Evolutionary conservation across 2,888 invertebrate species (phyloP), one percentile per base, ranked within the genome.

Genomic region (Vannuccia rotundouncinata): DNA sequence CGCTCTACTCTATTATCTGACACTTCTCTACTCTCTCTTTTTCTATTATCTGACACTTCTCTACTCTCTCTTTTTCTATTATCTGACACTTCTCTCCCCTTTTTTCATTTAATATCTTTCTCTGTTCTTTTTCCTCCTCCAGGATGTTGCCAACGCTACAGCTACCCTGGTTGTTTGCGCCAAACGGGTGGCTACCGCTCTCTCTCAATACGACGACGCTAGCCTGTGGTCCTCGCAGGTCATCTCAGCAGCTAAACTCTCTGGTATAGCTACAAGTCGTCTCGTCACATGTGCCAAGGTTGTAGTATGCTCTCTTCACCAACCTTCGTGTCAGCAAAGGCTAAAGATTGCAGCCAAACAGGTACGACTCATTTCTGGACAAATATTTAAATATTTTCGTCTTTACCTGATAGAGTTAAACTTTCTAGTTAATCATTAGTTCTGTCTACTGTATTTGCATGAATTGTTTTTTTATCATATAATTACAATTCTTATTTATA

Each of bases 201-300:
- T 93, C 83, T 17, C 45, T 22, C 25, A 79, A 28, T 10, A 17
- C 2, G 25, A 79, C 13, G 93, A 93, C 84, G 92, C 93, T 84
- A 92, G 93, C 83, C 92, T 91, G 59, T 91, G 92, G 31, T 94
- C 94, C 89, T 94, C 94, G 88, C 90, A 84, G 82, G 95, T 98
- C 75, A 97, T 99, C 84, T 93, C 94, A 0, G 94, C 95, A 0
- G 99, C 99, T 0, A 97, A 97, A 0, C 93, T 95, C 87, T 96
- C 96, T 87, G 99, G 99, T 0, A 90, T 98, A 66, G 95, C 97
- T 1, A 98, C 99, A 1, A 97, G 97, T 60, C 97, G 98, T 86
- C 90, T 99, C 0, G 98, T 99, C 0, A 97, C 97, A 0, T 96
- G 96, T 86, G 94, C 98, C 25, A 96, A 97, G 90, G 90, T 91